Base-by-base conservation (phyloP, 2,888 invertebrate species). In the Loripinus fragilis region DNA sequence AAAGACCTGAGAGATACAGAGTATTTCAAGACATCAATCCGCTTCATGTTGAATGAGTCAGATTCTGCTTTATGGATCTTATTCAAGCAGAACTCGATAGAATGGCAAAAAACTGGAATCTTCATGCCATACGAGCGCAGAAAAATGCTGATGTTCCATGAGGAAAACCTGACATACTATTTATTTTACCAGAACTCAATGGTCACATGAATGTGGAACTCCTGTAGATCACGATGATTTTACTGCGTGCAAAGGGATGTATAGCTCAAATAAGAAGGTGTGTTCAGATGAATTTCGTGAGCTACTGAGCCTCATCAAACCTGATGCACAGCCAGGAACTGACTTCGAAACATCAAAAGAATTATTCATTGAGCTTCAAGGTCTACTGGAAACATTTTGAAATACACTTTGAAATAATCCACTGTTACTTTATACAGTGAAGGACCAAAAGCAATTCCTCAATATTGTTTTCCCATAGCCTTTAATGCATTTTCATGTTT, bases 1-100 rank as follows among this genome's bases (percentile, higher is more conserved):
- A 78, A 78, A 71, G 78, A 78, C 67, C n/a, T 74, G 8, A 23
- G 28, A 12, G 70, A 78, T 52, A 42, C 12, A 0, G 33, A 52
- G 8, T 28, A 33, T 74, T 42, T 17, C 55, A 78, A 30, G 33
- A 41, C 30, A 0, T n/a, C 3, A 50, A 74, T 64, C 33, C 38
- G 5, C n/a, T 76, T 0, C 65, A 70, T 35, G 41, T 65, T 20
- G 70, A 76, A 73, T 70, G 75, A 17, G 17, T 73, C 23, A 25
- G 42, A 23, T 76, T 30, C 55, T 80, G 75, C 55, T 72, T 76
- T 45, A 71, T 73, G 30, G 12, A 45, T 23, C 28, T 65, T 5
- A 50, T 69, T 17, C 79, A 73, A 41, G 48, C 48, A 52, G 65
- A 72, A 55, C 65, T 76, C 17, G 71, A 75, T 30, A 33, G 35